A percentile compares a stretch with the other conserved stretches of the same genome.
Evolutionary conservation across 2,113 vertebrate species (phyloP).

Genomic region (Xiphophorus couchianus): DNA sequence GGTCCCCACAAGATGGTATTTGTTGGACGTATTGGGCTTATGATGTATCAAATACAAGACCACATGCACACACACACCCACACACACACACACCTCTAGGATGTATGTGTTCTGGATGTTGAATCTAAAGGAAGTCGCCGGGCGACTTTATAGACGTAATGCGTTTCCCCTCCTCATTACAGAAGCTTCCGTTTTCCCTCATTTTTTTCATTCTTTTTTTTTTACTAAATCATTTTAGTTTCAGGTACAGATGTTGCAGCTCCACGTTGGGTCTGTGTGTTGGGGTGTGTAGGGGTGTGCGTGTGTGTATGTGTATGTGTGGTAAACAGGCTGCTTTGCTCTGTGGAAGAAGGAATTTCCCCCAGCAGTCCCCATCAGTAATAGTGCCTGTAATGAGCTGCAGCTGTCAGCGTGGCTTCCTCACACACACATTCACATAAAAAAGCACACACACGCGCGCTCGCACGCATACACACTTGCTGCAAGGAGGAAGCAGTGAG

Average conservation of each 20-base stretch:
- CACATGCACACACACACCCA: constrained; percentile 11
- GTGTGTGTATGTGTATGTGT: constrained; percentile 46
- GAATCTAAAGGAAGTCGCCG: constrained; percentile 27
- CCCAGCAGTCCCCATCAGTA: constrained; percentile 79
- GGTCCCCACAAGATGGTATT: too few relatives aligned
- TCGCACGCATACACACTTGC: constrained; percentile 41
- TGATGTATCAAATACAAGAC: too few relatives aligned
- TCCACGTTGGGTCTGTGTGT: constrained; percentile 34
- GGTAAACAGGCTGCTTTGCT: constrained; percentile 76
- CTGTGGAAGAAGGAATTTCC: constrained; percentile 77
- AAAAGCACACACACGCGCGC: constrained; percentile 53
- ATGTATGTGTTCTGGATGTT: constrained; percentile 8
- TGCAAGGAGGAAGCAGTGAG: constrained; percentile 74
- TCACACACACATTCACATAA: constrained; percentile 57
- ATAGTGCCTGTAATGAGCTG: constrained; percentile 80
- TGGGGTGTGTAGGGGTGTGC: constrained; percentile 52
- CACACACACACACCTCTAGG: constrained; percentile 10
- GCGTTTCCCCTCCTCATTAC: constrained; percentile 12
- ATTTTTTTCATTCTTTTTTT: constrained; percentile 72
- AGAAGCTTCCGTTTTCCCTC: constrained; percentile 17
- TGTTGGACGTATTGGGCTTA: too few relatives aligned
- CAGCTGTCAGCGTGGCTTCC: constrained; percentile 79
- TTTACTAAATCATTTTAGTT: constrained; percentile 83
- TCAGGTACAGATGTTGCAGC: constrained; percentile 87
- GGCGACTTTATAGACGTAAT: constrained; percentile 20